Evolutionary conservation across 2,888 invertebrate species (phyloP).

Genomic region (Electrophaes corylata): DNA sequence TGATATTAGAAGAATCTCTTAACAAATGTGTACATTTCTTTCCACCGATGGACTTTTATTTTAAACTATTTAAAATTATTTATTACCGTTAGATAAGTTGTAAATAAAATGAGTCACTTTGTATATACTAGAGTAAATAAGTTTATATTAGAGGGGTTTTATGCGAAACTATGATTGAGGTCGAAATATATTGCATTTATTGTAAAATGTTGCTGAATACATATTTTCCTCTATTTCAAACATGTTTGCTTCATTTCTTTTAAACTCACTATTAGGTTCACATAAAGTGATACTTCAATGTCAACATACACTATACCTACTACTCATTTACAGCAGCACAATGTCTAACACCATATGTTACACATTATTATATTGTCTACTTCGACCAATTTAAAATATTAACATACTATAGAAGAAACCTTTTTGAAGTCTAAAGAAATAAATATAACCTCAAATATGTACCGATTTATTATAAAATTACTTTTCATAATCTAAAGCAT

Average conservation of each 20-base stretch:
- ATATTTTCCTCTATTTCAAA: constrained; percentile 48
- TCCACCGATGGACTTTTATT: constrained; percentile 68
- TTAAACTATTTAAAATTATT: constrained; percentile 66
- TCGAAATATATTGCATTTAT: constrained; percentile 67
- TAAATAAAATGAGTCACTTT: constrained; percentile 64
- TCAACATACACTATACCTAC: constrained; percentile 11
- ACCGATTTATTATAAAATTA: neutral
- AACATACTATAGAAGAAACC: constrained; percentile 7
- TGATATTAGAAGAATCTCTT: constrained; percentile 66
- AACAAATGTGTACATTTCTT: constrained; percentile 50
- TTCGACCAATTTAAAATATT: constrained; percentile 11
- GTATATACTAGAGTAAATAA: constrained; percentile 66
- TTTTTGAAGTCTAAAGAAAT: constrained; percentile 6
- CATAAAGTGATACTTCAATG: constrained; percentile 11
- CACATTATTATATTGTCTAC: neutral
- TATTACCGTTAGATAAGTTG: constrained; percentile 65
- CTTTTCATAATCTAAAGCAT: neutral
- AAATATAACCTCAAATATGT: neutral
- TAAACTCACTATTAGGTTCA: neutral
- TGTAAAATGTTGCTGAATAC: constrained; percentile 57
- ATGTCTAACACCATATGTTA: neutral
- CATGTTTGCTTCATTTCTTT: constrained; percentile 26
- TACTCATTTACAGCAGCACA: neutral
- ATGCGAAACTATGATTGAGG: constrained; percentile 43
- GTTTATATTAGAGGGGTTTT: constrained; percentile 44